These are phyloP conservation scores for Hirtodrosophila histrioides DNA, from an alignment of 2,888 invertebrate genomes.

Conservation along the genomic window DNA sequence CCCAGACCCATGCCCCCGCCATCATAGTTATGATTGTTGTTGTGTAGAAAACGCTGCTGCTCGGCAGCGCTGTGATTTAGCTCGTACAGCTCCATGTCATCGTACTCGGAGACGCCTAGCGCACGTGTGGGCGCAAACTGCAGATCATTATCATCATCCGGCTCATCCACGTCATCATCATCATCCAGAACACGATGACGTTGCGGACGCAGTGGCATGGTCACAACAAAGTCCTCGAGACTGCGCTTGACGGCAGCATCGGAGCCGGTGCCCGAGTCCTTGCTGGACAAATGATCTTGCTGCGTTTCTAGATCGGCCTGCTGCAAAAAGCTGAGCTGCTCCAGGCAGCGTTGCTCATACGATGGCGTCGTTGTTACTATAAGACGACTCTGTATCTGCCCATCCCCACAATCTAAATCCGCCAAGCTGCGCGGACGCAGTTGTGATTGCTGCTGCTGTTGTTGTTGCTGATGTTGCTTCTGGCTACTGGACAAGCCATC, in stretches of 20 bases:
- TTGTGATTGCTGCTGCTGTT: slow-evolving; percentile 40
- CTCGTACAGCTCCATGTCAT: slow-evolving; percentile 68
- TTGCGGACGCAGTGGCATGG: slow-evolving; percentile 40
- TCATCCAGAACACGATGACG: slow-evolving; percentile 36
- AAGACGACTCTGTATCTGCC: slow-evolving; percentile 64
- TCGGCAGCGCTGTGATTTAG: slow-evolving; percentile 55
- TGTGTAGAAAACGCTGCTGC: slow-evolving; percentile 65
- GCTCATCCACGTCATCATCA: slow-evolving; percentile 39
- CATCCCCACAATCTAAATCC: slow-evolving; percentile 59
- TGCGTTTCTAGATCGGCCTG: slow-evolving; percentile 73
- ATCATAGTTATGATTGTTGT: slow-evolving; percentile 72
- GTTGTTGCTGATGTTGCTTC: slow-evolving; percentile 29
- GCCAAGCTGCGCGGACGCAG: slow-evolving; percentile 73
- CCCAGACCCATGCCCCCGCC: slow-evolving; percentile 43
- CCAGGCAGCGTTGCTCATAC: slow-evolving; percentile 77
- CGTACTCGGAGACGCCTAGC: slow-evolving; percentile 70
- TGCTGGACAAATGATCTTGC: slow-evolving; percentile 81
- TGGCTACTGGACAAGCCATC: slow-evolving; percentile 38
- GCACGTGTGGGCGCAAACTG: slow-evolving; percentile 68
- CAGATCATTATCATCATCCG: slow-evolving; percentile 60
- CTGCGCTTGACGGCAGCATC: slow-evolving; percentile 82
- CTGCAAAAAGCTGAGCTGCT: slow-evolving; percentile 71
- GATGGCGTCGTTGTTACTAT: slow-evolving; percentile 78
- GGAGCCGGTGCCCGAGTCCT: slow-evolving; percentile 82
- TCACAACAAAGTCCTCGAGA: slow-evolving; percentile 74